Evolutionary conservation across 2,888 invertebrate genomes (phyloP), one percentile per base, ranked within the genome.

Genomic region (Cephus runcator): DNA sequence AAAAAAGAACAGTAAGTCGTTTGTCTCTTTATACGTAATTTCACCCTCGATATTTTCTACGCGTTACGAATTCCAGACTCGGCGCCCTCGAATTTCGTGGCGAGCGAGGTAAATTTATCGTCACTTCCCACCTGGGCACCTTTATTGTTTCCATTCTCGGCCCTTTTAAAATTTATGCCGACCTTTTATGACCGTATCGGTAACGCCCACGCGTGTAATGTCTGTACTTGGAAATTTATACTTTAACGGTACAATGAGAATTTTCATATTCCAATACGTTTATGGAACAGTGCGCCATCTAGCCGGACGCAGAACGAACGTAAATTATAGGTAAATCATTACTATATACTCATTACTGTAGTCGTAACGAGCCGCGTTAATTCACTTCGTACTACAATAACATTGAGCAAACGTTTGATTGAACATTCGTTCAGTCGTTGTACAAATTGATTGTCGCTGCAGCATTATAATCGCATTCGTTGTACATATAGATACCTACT

Each of bases 71-170:
- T 56, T 56, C 56, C 56, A 56, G 56, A 56, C 56, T 56, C 23
- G 56, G 56, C 56, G 56, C 56, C 56, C 56, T 56, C 56, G 56
- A 56, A 56, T 56, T 56, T 56, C 56, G 56, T 56, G 56, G 56
- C 56, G 56, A 69, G 56, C 15, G 74, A 11, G 31, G 69, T 30
- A 77, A 75, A 77, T 77, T 77, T 77, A 77, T 77, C 75, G 75
- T 77, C 77, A 71, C 74, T 77, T 77, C 77, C 77, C 77, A 77
- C 77, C 77, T 77, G 71, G 75, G 71, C 71, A 75, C 75, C 75
- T 77, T 77, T 77, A 77, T 71, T 74, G 75, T 77, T 77, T 69
- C 77, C 71, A 71, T 71, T 34, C 71, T 31, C 71, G 34, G 12
- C 71, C 71, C 71, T 75, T 75, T 71, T 35, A 74, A 75, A 71